Evolutionary conservation across 2,113 vertebrate genomes (phyloP).

Genomic region (Empidonax traillii): DNA sequence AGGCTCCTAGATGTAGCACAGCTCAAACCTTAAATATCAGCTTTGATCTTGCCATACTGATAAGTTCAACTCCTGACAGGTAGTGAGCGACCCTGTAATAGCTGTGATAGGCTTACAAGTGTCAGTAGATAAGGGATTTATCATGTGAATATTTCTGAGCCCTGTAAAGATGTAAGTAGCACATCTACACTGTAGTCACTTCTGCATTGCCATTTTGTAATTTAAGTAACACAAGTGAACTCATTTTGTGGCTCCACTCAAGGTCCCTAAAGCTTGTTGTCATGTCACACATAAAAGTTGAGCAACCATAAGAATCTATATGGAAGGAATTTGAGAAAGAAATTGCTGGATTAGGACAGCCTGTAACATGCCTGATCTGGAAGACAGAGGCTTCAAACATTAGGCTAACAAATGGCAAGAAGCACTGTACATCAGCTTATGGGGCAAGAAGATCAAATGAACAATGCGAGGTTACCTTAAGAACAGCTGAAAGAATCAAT

Average conservation of each 20-base stretch:
- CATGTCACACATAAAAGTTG: neutral
- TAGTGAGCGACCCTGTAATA: neutral
- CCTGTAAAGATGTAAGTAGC: neutral
- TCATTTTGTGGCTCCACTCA: neutral
- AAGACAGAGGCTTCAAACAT: neutral
- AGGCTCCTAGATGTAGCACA: neutral
- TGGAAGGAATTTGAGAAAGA: neutral
- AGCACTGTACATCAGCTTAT: neutral
- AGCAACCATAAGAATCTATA: neutral
- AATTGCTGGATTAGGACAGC: neutral
- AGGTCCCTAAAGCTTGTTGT: neutral
- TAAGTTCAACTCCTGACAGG: neutral
- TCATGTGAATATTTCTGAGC: neutral
- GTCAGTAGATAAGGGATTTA: neutral
- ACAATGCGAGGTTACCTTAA: neutral
- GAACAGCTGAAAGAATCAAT: neutral
- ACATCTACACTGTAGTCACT: neutral
- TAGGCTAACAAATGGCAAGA: neutral
- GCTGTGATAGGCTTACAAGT: neutral
- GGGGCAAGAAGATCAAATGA: neutral
- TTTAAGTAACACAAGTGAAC: neutral
- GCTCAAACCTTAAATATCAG: neutral
- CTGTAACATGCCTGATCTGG: neutral
- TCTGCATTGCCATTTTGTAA: neutral
- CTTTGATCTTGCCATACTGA: neutral